These are phyloP conservation scores for Hypothenemus hampei DNA, from an alignment of 1,140 invertebrate species.

Conservation along the genomic window DNA sequence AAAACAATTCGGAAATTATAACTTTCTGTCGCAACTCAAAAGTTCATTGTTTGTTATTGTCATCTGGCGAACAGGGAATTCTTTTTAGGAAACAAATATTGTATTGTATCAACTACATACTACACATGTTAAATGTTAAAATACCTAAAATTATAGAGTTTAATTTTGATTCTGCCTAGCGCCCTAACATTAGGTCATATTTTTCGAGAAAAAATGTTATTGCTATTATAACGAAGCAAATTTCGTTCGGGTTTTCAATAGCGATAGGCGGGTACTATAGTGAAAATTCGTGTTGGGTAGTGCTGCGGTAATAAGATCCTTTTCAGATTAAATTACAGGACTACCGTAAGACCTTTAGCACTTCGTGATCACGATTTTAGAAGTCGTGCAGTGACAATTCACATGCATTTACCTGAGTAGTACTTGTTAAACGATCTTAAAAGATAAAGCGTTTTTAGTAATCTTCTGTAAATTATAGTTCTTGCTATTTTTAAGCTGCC, in stretches of 20 bases:
- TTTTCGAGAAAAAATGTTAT: conserved; percentile 22
- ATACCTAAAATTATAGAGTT: conserved; percentile 22
- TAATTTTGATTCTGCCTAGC: conserved; percentile 7
- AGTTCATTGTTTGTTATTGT: too few species aligned
- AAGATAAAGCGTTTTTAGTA: conserved; percentile 27
- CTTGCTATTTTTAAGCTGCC: too few species aligned
- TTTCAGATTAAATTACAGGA: conserved; percentile 27
- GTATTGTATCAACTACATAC: conserved; percentile 1
- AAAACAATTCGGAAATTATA: too few species aligned
- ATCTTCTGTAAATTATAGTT: conserved; percentile 23
- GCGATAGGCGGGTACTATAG: conserved; percentile 24
- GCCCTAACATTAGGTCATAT: conserved; percentile 19
- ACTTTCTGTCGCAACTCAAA: too few species aligned
- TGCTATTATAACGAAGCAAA: conserved; percentile 11
- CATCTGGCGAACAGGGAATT: conserved; percentile 10
- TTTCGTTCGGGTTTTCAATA: conserved; percentile 20
- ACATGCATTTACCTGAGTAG: conserved; percentile 14
- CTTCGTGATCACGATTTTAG: conserved; percentile 28
- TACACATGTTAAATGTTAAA: conserved; percentile 5
- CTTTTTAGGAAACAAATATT: conserved; percentile 1
- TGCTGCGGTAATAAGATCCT: conserved; percentile 22
- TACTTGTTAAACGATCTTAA: conserved; percentile 18
- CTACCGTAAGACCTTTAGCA: conserved; percentile 28
- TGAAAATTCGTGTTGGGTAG: conserved; percentile 22
- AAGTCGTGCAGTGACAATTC: conserved; percentile 29